Evolutionary conservation across 2,113 vertebrate genomes (phyloP).

Genomic region (Pyxicephalus adspersus): DNA sequence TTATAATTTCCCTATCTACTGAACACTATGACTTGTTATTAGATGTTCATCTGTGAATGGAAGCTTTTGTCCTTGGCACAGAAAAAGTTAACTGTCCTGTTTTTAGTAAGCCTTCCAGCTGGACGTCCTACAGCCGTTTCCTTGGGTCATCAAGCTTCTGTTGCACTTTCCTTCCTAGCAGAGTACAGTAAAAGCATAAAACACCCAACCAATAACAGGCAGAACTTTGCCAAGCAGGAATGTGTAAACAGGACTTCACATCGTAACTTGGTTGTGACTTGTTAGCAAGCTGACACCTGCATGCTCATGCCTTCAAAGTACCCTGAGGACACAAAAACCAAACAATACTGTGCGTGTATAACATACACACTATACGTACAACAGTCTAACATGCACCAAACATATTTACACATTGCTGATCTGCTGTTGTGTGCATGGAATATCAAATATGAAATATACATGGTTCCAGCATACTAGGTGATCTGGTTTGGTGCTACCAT

Average conservation of each 20-base stretch:
- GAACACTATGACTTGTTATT: no score
- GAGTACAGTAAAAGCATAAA: not conserved
- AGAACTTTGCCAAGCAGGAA: constrained; percentile 24
- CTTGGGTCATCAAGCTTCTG: constrained; percentile 24
- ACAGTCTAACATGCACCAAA: not conserved
- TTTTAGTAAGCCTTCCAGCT: constrained; percentile 2
- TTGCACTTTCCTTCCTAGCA: constrained; percentile 28
- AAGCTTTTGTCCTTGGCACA: not conserved
- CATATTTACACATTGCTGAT: not conserved
- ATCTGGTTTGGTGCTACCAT: no score
- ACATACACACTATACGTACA: not conserved
- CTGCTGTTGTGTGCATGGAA: no score
- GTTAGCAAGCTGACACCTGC: constrained; percentile 44
- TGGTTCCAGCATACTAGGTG: no score
- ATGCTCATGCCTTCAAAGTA: constrained; percentile 36
- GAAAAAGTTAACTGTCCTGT: not conserved
- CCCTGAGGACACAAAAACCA: constrained; percentile 41
- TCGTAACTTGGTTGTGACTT: constrained; percentile 28
- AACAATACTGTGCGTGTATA: not conserved
- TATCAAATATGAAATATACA: no score
- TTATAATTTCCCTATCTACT: no score
- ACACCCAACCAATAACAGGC: constrained; percentile 19
- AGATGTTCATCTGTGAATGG: no score
- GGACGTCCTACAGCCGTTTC: constrained; percentile 20
- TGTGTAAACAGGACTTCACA: constrained; percentile 19